Conservation (phyloP, 2,888 invertebrate species). For the Alviniconcha strummeri region DNA sequence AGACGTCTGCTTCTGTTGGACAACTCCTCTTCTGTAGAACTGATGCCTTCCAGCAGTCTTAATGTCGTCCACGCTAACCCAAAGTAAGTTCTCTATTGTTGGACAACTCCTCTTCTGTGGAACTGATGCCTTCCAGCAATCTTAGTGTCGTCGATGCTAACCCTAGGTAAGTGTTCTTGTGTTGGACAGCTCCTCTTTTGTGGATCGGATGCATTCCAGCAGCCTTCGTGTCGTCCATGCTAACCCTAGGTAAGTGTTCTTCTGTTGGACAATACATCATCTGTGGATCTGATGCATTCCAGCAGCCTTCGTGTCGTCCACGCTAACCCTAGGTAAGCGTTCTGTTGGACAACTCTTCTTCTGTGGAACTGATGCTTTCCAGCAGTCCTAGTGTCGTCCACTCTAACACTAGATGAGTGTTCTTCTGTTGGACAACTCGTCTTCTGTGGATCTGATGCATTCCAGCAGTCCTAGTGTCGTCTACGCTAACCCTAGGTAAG, state of each 20-base stretch:
- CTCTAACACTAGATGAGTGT: not conserved
- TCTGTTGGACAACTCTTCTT: slow-evolving; percentile 43
- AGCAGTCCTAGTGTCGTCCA: not conserved
- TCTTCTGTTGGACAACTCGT: slow-evolving; percentile 45
- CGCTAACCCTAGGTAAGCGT: slow-evolving; percentile 5
- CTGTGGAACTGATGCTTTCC: not conserved
- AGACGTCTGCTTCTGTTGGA: slow-evolving; percentile 49
- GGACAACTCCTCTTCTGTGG: slow-evolving; percentile 37
- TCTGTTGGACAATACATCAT: not conserved
- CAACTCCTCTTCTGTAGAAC: slow-evolving; percentile 27
- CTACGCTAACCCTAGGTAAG: not conserved
- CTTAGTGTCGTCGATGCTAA: not conserved
- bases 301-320: not conserved
- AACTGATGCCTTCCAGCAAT: not conserved
- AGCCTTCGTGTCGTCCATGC: not conserved
- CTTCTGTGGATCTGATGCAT: not conserved
- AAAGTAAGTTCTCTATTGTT: slow-evolving; percentile 32
- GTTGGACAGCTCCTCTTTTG: slow-evolving; percentile 41
- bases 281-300: not conserved
- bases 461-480: not conserved
- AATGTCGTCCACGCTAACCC: not conserved
- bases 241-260: not conserved
- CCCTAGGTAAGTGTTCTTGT: slow-evolving; percentile 16
- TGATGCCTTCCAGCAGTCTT: not conserved
- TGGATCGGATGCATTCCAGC: not conserved